Base-by-base conservation (phyloP, 1,140 invertebrate genomes). In the Eciton burchellii region DNA sequence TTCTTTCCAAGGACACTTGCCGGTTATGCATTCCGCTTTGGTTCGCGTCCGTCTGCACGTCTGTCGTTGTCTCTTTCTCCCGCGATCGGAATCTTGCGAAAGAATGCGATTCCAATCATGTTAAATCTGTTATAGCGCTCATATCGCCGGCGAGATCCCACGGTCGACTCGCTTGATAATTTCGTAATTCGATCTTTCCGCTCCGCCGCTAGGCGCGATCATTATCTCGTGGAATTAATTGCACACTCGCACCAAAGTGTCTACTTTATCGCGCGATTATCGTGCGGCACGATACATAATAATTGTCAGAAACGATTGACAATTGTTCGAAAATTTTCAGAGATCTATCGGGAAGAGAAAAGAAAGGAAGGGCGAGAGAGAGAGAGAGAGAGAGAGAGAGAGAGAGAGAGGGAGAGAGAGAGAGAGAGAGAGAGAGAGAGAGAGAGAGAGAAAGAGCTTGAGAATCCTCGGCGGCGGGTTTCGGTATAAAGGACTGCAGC, bases 181-280 rank as follows among this genome's bases (percentile, higher is more conserved):
- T 65, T 45, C 41, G 41, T 47, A 65, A 65, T 65, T 65, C 19
- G 41, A 65, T 65, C 41, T 65, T 65, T 65, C 62, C 62, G 62
- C 41, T 65, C 16, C 16, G 59, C 59, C 26, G 62, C 41, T n/a
- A 21, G 41, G n/a, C 57, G n/a, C 62, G 3, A 14, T 45, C 62
- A 45, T 65, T 65, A 45, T 45, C 41, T 65, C 24, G 43, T 11
- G 41, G 41, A 65, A 65, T 45, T 65, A 65, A 65, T 65, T 65
- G 41, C 41, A 21, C 41, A 1, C 3, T 16, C 41, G 41, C 21
- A 60, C 29, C 14, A 35, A 45, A 47, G n/a, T 24, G 29, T 19
- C 41, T 4, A 21, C 12, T 45, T 60, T 35, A 41, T 60, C 35
- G 29, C 57, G 57, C 57, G 57, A 60, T 60, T 60, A 60, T 60